phyloP scores from a whole-genome alignment of 1,140 invertebrate genomes.

The Zaprionus camerounensis region DNA sequence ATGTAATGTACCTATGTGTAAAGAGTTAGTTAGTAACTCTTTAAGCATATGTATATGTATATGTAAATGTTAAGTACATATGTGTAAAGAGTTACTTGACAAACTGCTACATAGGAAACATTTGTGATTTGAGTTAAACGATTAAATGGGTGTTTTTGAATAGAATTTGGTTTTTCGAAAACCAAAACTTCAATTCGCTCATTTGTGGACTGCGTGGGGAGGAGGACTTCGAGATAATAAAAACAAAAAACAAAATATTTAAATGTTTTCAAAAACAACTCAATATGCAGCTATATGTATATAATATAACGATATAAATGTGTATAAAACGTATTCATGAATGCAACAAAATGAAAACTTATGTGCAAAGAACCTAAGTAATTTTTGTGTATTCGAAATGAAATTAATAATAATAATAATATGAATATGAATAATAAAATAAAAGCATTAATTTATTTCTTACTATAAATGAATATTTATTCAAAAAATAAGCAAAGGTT shows the following conservation, averaged over 20 bases:
- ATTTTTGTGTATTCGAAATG: conserved; percentile 54
- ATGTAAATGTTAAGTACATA: too few species aligned
- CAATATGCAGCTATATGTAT: conserved; percentile 76
- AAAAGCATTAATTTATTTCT: conserved; percentile 79
- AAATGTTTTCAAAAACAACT: conserved; percentile 67
- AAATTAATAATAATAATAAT: conserved; percentile 63
- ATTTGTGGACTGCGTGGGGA: conserved; percentile 9
- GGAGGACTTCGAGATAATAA: conserved; percentile 31
- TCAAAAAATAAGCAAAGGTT: conserved; percentile 81
- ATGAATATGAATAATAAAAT: conserved; percentile 43
- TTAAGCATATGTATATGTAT: too few species aligned
- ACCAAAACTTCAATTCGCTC: conserved; percentile 14
- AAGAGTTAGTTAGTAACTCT: too few species aligned
- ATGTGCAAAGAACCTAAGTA: conserved; percentile 55
- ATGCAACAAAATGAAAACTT: conserved; percentile 35
- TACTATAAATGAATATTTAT: conserved; percentile 82
- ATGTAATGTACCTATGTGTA: too few species aligned
- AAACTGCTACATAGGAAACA: conserved; percentile 44
- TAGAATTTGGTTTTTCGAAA: conserved; percentile 34
- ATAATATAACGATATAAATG: conserved; percentile 58
- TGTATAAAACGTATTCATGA: conserved; percentile 48
- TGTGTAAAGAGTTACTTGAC: too few species aligned
- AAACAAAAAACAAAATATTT: conserved; percentile 61
- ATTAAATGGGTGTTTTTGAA: conserved; percentile 47
- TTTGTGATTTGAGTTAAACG: conserved; percentile 63